Conservation (phyloP, 1,140 invertebrate species). For the Cataglyphis hispanica region DNA sequence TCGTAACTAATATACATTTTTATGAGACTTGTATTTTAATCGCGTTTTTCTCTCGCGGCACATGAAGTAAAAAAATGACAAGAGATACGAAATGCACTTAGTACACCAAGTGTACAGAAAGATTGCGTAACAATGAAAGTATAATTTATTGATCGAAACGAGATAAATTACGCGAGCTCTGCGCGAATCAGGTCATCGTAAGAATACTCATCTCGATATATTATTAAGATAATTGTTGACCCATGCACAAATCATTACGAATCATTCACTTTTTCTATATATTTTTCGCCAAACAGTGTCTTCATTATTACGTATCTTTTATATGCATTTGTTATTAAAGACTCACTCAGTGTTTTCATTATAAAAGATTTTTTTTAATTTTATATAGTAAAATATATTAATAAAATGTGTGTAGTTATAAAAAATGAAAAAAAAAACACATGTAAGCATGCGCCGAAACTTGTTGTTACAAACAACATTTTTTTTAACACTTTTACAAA, state of each 20-base stretch:
- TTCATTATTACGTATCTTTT: constrained; percentile 4
- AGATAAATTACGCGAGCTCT: constrained; percentile 47
- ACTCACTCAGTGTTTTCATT: neutral
- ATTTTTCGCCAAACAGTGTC: neutral
- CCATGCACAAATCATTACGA: neutral
- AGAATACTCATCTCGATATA: constrained; percentile 21
- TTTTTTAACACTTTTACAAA: constrained; percentile 50
- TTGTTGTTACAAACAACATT: constrained; percentile 14
- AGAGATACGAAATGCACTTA: constrained; percentile 60
- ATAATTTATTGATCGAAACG: constrained; percentile 69
- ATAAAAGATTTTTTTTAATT: constrained; percentile 46
- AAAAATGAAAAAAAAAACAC: neutral
- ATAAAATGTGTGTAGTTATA: neutral
- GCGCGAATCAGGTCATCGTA: constrained; percentile 53
- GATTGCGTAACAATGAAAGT: constrained; percentile 72
- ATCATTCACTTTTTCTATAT: constrained; percentile 16
- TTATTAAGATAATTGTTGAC: neutral
- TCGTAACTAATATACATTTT: neutral
- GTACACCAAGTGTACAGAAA: constrained; percentile 62
- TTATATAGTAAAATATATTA: constrained; percentile 19
- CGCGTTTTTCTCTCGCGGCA: constrained; percentile 67
- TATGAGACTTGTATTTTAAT: neutral
- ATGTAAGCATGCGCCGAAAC: constrained; percentile 33
- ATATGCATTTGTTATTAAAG: constrained; percentile 31
- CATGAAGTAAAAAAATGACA: constrained; percentile 12